A percentile compares a stretch with the other conserved stretches of the same genome.
phyloP scores from a whole-genome alignment of 1,140 invertebrate genomes.

The Homalodisca vitripennis region DNA sequence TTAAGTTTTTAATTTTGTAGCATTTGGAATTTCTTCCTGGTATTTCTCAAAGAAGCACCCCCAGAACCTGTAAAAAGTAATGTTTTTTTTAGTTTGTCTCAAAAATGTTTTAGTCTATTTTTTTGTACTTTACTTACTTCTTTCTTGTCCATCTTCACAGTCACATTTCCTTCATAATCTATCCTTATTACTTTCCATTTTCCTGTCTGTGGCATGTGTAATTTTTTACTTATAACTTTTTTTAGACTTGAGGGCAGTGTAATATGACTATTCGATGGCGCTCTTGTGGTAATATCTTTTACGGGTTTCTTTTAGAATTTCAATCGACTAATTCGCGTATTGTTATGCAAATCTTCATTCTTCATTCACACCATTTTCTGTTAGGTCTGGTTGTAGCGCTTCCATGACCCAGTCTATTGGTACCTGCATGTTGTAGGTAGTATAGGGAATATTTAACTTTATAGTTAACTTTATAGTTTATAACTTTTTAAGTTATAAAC shows the following conservation, averaged over 20 bases:
- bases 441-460: background rate
- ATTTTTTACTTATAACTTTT: background rate
- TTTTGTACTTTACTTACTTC: background rate
- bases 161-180: background rate
- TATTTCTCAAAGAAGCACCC: background rate
- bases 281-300: slow-evolving; percentile 9
- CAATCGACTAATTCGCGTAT: background rate
- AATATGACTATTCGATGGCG: background rate
- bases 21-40: background rate
- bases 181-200: background rate
- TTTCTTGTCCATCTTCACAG: background rate
- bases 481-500: too few species aligned
- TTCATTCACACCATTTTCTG: background rate
- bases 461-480: too few species aligned
- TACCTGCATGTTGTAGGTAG: background rate
- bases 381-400: background rate
- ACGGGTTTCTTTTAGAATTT: background rate
- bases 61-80: background rate
- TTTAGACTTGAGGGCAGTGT: background rate
- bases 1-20: slow-evolving; percentile 8
- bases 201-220: background rate
- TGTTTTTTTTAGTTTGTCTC: background rate
- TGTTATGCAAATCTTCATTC: background rate
- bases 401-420: background rate
- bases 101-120: slow-evolving; percentile 16